A percentile compares a stretch with the other conserved stretches of the same genome.
phyloP scores from a whole-genome alignment of 2,888 invertebrate genomes.

The Cosmia trapezina region DNA sequence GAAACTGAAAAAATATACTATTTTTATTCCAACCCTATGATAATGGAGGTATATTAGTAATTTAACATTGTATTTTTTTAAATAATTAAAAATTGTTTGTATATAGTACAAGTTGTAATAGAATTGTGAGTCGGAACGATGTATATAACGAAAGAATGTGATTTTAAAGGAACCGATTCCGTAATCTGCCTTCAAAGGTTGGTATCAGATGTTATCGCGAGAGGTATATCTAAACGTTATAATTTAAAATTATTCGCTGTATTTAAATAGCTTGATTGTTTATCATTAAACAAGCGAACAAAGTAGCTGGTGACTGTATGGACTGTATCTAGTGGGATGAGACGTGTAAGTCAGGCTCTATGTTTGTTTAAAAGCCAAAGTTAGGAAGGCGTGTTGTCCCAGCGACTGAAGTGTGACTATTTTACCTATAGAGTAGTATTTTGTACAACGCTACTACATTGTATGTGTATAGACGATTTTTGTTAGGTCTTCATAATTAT shows the following conservation, averaged over 20 bases:
- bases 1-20: conserved; percentile 81
- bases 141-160: conserved; percentile 86
- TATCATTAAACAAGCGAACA: conserved; percentile 83
- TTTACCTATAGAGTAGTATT: conserved; percentile 83
- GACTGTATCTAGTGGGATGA: conserved; percentile 66
- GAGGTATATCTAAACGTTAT: conserved; percentile 77
- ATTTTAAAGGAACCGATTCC: conserved; percentile 75
- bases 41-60: conserved; percentile 87
- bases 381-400: conserved; percentile 72
- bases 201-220: conserved; percentile 71
- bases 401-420: conserved; percentile 76
- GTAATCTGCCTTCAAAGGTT: conserved; percentile 73
- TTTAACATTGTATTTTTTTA: conserved; percentile 89
- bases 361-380: conserved; percentile 74
- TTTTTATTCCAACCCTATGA: conserved; percentile 89
- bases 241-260: conserved; percentile 86
- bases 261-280: conserved; percentile 86
- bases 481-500: conserved; percentile 86
- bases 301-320: conserved; percentile 77
- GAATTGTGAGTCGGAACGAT: conserved; percentile 83
- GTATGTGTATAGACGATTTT: conserved; percentile 87
- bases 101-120: conserved; percentile 90
- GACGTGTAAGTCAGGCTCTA: conserved; percentile 72
- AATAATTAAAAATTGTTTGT: conserved; percentile 85
- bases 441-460: conserved; percentile 86